These are phyloP conservation scores for Pelusios castaneus DNA, from an alignment of 2,113 vertebrate species.

Conservation along the genomic window DNA sequence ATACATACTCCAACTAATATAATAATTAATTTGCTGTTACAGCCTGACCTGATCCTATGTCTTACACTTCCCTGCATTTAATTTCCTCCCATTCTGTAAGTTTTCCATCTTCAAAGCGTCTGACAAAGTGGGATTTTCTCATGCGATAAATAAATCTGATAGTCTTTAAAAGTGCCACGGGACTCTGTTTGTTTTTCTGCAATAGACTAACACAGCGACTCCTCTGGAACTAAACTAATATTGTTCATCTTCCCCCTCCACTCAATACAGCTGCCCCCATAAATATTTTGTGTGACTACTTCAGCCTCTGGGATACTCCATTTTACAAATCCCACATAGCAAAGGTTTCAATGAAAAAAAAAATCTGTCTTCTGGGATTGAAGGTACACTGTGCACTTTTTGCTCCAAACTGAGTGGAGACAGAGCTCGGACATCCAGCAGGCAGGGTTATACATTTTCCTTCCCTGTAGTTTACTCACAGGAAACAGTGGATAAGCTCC, in stretches of 20 bases:
- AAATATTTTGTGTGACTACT: background rate
- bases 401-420: background rate
- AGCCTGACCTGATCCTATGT: too few species aligned
- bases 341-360: too few species aligned
- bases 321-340: background rate
- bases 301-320: accelerated
- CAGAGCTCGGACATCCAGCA: background rate
- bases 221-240: too few species aligned
- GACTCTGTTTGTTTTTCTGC: too few species aligned
- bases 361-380: background rate
- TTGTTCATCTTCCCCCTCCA: background rate
- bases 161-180: too few species aligned
- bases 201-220: too few species aligned
- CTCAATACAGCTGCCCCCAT: background rate
- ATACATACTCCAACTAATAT: background rate
- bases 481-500: background rate
- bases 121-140: too few species aligned
- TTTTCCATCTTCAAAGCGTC: too few species aligned
- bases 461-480: conserved; percentile 11
- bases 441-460: background rate
- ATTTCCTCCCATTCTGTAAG: too few species aligned
- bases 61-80: too few species aligned
- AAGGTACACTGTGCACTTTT: background rate
- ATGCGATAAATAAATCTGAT: too few species aligned
- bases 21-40: too few species aligned